Conservation (phyloP, 23 tunicate genomes). For the Ascidia mentula region DNA sequence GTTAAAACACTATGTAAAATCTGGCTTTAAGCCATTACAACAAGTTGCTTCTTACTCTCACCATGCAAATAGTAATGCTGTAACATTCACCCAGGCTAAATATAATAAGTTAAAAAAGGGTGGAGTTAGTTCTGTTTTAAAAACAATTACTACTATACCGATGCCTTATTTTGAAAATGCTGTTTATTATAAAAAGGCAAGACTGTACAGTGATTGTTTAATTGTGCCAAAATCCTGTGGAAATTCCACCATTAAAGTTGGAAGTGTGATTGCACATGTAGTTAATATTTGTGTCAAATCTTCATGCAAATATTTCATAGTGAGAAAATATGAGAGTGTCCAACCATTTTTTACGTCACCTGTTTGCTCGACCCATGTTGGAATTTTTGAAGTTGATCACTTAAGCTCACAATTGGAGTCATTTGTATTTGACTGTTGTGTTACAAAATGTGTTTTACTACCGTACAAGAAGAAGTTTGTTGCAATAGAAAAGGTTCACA, state of each 20-base stretch:
- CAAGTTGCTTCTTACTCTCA: background rate
- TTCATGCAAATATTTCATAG: background rate
- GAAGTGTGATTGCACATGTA: background rate
- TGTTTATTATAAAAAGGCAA: background rate
- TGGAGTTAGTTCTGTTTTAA: background rate
- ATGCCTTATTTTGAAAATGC: background rate
- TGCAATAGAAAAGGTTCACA: background rate
- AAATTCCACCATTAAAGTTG: background rate
- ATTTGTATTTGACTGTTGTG: background rate
- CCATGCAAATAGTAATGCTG: background rate
- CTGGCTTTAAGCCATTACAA: conserved; percentile 19
- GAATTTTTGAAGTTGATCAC: background rate
- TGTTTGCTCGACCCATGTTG: background rate
- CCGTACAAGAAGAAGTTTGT: background rate
- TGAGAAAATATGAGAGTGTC: background rate
- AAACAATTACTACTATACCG: background rate
- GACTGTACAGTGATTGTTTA: background rate
- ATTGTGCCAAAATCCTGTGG: background rate
- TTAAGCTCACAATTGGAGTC: background rate
- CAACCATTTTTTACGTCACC: background rate
- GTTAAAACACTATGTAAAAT: conserved; percentile 3
- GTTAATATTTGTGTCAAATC: background rate
- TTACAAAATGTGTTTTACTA: background rate
- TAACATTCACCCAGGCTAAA: background rate
- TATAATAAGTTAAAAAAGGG: background rate